phyloP scores from a whole-genome alignment of 1,140 invertebrate genomes.

The Microplitis mediator region DNA sequence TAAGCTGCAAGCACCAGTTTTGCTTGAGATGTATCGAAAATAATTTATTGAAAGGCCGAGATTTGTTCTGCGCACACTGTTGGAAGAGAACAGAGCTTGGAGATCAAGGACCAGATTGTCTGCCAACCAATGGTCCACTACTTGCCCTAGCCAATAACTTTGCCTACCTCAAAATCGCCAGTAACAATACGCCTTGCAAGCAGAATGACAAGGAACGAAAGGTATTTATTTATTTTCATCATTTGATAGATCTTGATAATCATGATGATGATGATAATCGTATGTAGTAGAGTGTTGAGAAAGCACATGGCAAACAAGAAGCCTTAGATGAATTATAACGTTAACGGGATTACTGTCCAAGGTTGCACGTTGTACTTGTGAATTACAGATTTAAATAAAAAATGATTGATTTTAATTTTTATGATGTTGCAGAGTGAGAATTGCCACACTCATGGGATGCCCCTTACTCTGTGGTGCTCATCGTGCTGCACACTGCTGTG shows the following conservation, averaged over 20 bases:
- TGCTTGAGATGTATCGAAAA: constrained; percentile 75
- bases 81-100: constrained; percentile 72
- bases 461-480: constrained; percentile 73
- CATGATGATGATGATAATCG: too few species aligned
- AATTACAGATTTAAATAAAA: neutral
- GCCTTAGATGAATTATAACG: neutral
- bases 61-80: constrained; percentile 72
- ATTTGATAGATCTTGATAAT: neutral
- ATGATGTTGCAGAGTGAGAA: constrained; percentile 64
- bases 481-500: constrained; percentile 71
- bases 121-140: constrained; percentile 71
- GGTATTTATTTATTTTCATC: constrained; percentile 42
- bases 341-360: constrained; percentile 30
- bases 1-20: constrained; percentile 78
- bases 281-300: neutral
- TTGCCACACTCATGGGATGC: constrained; percentile 76
- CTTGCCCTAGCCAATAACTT: constrained; percentile 69
- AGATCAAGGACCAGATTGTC: constrained; percentile 66
- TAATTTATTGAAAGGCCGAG: constrained; percentile 67
- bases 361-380: constrained; percentile 2
- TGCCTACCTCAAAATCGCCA: constrained; percentile 63
- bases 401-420: constrained; percentile 10
- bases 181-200: constrained; percentile 54
- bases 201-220: constrained; percentile 62
- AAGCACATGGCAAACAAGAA: neutral